phyloP scores from a whole-genome alignment of 2,797 vertebrate species.

The Prionace glauca region DNA sequence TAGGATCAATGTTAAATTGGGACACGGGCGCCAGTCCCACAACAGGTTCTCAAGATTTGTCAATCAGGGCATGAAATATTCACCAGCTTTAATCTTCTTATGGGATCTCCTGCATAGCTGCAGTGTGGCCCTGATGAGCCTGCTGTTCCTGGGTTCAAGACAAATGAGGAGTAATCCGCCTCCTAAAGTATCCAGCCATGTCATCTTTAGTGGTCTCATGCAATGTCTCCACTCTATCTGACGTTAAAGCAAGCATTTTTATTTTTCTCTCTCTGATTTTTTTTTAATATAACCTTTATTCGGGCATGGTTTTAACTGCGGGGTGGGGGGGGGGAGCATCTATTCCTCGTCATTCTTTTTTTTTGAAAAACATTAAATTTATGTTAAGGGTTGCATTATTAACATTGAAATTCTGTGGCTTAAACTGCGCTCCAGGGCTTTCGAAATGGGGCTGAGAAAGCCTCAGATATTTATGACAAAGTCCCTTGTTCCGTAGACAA shows the following conservation, averaged over 20 bases:
- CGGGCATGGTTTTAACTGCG: background rate
- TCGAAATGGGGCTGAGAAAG: background rate
- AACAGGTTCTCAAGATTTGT: conserved; percentile 61
- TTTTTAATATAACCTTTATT: background rate
- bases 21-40: conserved; percentile 61
- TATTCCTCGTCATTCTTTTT: background rate
- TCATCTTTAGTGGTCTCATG: background rate
- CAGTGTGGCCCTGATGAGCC: background rate
- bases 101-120: conserved; percentile 48
- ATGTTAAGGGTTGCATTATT: background rate
- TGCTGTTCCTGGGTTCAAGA: conserved; percentile 20
- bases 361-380: background rate
- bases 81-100: conserved; percentile 58
- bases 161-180: conserved; percentile 26
- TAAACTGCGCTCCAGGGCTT: background rate
- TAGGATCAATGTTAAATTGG: conserved; percentile 36
- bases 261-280: background rate
- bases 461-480: conserved; percentile 13
- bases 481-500: background rate
- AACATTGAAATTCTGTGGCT: conserved; percentile 15
- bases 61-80: conserved; percentile 73
- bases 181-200: background rate
- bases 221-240: background rate
- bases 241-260: background rate
- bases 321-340: background rate